phyloP scores from a whole-genome alignment of 1,140 invertebrate species.

The Caenorhabditis tropicalis region DNA sequence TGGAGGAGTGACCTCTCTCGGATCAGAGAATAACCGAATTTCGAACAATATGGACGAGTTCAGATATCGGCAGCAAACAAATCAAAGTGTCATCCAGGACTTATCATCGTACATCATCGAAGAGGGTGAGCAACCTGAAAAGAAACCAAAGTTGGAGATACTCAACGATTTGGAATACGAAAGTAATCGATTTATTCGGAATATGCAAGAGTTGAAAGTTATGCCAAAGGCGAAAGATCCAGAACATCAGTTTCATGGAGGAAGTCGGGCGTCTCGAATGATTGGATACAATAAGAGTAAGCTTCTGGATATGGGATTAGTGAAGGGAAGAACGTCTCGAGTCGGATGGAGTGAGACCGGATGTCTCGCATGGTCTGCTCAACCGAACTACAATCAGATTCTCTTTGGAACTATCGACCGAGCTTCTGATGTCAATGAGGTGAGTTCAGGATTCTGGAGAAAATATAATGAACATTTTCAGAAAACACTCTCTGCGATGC shows the following conservation, averaged over 20 bases:
- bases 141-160: constrained; percentile 40
- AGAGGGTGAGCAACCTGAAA: constrained; percentile 26
- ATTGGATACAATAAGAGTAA: constrained; percentile 32
- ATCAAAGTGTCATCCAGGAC: background rate
- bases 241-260: constrained; percentile 16
- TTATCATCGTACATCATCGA: background rate
- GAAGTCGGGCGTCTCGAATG: background rate
- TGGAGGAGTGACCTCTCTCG: background rate
- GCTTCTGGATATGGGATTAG: constrained; percentile 1
- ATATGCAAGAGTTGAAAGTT: background rate
- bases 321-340: background rate
- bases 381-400: background rate
- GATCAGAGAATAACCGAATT: background rate
- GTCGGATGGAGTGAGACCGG: constrained; percentile 45
- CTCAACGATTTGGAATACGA: constrained; percentile 13
- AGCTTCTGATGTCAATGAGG: constrained; percentile 10
- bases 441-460: background rate
- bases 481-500: background rate
- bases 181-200: constrained; percentile 4
- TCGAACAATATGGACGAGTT: background rate
- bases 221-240: constrained; percentile 3
- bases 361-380: background rate
- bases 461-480: background rate
- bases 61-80: too few relatives aligned
- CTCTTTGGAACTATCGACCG: background rate